Evolutionary conservation across 2,888 invertebrate genomes (phyloP), one percentile per base, ranked within the genome.

Genomic region (Protonemura montana): DNA sequence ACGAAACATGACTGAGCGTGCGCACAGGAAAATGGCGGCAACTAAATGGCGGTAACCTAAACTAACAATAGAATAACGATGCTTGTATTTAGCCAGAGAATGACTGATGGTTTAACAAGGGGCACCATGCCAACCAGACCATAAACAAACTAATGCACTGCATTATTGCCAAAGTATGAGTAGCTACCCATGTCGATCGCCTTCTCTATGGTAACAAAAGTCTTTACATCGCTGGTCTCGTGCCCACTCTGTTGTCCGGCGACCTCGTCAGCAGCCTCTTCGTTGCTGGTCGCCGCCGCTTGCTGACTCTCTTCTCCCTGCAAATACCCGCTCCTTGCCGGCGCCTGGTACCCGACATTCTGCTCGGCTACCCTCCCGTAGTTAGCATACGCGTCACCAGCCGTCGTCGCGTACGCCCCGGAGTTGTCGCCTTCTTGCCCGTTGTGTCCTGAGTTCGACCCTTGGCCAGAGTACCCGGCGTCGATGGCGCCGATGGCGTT

Each of bases 181-280:
- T 84, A 84, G 21, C 84, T 84, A 13, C 84, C 84, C 29, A 76
- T 59, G 21, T 84, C 84, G 29, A 84, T 84, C 76, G 84, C 59
- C 29, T 84, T 84, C 76, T 84, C 84, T 13, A 84, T 76, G 10
- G 84, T 84, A 5, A 84, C 84, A 28, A 84, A 27, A 0, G 84
- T 84, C 76, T 84, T 84, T 3, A 25, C 83, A 29, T 84, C 26
- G 27, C 25, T 41, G 13, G 6, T 16, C 30, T 6, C 29, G 25
- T 83, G 41, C 5, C 59, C 84, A 27, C 6, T 84, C 16, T 81
- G 28, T 13, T 28, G 27, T 0, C 2, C 78, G 27, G 7, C 78
- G 5, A 30, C 82, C n/a, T 83, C 30, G 25, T 35, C 41, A 3
- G 42, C 82, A 30, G 5, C 29, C 29, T 29, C 30, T n/a, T 81